Conservation (phyloP, 2,113 vertebrate species). For the Burhinus bistriatus region DNA sequence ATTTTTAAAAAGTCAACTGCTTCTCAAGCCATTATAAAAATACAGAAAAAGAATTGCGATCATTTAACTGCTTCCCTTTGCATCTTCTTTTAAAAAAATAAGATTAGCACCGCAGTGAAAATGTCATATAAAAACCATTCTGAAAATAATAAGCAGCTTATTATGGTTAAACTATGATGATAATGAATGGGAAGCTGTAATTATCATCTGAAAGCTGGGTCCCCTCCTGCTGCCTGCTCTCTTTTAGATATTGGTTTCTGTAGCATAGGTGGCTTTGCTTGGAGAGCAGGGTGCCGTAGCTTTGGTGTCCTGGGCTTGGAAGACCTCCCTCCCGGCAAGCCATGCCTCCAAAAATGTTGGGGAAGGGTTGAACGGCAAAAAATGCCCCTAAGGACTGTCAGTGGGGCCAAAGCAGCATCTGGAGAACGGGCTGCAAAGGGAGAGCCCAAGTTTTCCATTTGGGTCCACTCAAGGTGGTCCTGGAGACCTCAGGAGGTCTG, state of each 20-base stretch:
- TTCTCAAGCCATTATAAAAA: not conserved
- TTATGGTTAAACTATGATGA: not conserved
- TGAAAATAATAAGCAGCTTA: not conserved
- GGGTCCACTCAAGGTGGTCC: not conserved
- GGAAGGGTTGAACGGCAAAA: accelerated
- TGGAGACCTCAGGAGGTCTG: not conserved
- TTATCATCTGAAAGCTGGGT: not conserved
- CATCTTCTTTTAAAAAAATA: not conserved
- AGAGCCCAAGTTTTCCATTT: not conserved
- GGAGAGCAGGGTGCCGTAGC: not conserved
- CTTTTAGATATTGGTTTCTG: not conserved
- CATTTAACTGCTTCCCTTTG: not conserved
- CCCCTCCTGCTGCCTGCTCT: not conserved
- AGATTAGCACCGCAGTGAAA: not conserved
- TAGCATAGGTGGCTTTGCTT: not conserved
- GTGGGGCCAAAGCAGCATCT: not conserved
- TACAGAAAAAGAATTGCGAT: not conserved
- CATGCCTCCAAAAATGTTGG: not conserved
- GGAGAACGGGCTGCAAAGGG: not conserved
- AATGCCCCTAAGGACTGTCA: not conserved
- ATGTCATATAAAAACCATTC: not conserved
- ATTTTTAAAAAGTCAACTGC: not conserved
- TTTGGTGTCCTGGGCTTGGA: not conserved
- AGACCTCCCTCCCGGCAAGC: not conserved
- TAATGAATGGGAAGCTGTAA: not conserved